These are phyloP conservation scores for Acanthosoma haemorrhoidale DNA, from an alignment of 2,888 invertebrate genomes.

Conservation along the genomic window DNA sequence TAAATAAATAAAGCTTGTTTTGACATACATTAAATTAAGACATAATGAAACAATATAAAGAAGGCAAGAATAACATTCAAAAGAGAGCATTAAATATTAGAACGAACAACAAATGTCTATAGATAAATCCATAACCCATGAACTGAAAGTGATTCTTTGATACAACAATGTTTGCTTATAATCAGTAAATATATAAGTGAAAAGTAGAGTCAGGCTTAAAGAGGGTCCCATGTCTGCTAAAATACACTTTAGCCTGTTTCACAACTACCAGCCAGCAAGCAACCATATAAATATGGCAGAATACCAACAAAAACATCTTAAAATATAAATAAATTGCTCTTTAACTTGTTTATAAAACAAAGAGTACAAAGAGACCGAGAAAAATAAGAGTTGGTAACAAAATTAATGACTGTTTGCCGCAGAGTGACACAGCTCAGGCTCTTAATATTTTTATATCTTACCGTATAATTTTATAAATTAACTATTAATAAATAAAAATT, in stretches of 20 bases:
- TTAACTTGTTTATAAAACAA: background rate
- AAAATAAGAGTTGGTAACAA: background rate
- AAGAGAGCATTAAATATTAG: background rate
- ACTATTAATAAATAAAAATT: background rate
- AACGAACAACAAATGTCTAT: background rate
- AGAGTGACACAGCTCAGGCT: background rate
- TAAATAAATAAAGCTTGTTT: conserved; percentile 35
- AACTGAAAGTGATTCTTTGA: background rate
- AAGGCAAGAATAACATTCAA: background rate
- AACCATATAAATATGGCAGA: conserved; percentile 7
- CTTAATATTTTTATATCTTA: background rate
- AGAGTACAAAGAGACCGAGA: background rate
- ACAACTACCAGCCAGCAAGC: conserved; percentile 9
- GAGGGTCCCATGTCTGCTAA: background rate
- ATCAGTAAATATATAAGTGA: too few species aligned
- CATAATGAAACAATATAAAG: conserved; percentile 5
- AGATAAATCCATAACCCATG: background rate
- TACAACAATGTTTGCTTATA: too few species aligned
- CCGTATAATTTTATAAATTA: background rate
- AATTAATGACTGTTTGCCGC: background rate
- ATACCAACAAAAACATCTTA: conserved; percentile 16
- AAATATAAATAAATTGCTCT: background rate
- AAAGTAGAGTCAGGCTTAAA: background rate
- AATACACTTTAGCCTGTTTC: background rate
- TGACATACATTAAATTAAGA: conserved; percentile 1